Evolutionary conservation across 2,888 invertebrate species (phyloP).

Genomic region (Athripsodes cinereus): DNA sequence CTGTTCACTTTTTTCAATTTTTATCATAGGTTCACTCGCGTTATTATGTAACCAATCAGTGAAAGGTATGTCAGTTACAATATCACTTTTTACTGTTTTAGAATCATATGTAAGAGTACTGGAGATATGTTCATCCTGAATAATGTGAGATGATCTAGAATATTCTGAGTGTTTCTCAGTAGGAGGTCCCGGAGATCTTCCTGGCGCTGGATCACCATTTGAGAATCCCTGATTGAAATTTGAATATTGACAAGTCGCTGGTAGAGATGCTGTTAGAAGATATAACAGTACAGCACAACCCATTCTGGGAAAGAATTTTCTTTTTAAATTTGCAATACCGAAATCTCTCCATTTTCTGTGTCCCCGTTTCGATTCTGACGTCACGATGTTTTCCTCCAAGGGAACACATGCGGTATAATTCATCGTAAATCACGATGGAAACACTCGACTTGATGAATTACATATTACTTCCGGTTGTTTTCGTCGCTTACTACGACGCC

Average conservation of each 20-base stretch:
- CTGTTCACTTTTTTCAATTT: not conserved
- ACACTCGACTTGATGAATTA: conserved; percentile 8
- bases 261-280: conserved; percentile 13
- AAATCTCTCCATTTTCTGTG: conserved; percentile 14
- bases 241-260: conserved; percentile 14
- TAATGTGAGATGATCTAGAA: not conserved
- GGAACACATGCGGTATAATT: conserved; percentile 14
- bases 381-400: conserved; percentile 7
- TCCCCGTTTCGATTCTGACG: not conserved
- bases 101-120: conserved; percentile 2
- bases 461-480: conserved; percentile 8
- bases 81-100: not conserved
- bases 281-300: conserved; percentile 11
- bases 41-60: conserved; percentile 1
- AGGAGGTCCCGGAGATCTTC: conserved; percentile 60
- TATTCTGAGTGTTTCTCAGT: not conserved
- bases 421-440: conserved; percentile 18
- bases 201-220: conserved; percentile 60
- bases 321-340: conserved; percentile 12
- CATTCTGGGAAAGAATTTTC: conserved; percentile 11
- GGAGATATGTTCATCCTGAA: not conserved
- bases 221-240: conserved; percentile 35
- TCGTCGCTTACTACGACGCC: not conserved
- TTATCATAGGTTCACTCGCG: not conserved
- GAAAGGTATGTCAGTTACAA: not conserved